Evolutionary conservation across 92 coral and sea anemone species (phyloP).

Genomic region (Heliopora coerulea): DNA sequence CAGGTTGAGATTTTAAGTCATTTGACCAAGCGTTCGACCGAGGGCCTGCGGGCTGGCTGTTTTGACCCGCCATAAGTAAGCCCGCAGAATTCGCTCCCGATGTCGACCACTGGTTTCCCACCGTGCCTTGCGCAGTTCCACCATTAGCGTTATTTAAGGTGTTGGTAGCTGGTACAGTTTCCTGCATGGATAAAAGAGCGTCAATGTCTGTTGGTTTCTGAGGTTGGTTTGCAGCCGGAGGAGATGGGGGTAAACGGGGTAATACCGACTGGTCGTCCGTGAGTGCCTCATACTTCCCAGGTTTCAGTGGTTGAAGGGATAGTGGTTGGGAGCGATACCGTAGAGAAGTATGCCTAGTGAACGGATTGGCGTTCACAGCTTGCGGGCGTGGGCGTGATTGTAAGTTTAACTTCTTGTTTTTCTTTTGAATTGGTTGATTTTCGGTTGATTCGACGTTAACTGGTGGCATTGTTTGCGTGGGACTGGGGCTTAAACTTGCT

Average conservation of each 20-base stretch:
- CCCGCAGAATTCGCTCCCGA: conserved; percentile 18
- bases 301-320: conserved; percentile 80
- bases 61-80: background rate
- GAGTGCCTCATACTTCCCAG: conserved; percentile 71
- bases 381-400: conserved; percentile 91
- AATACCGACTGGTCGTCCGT: conserved; percentile 64
- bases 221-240: conserved; percentile 58
- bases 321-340: conserved; percentile 92
- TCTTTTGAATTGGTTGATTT: conserved; percentile 58
- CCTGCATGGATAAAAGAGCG: conserved; percentile 17
- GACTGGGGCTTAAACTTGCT: conserved; percentile 41
- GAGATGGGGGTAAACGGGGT: conserved; percentile 75
- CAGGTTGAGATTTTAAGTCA: background rate
- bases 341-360: conserved; percentile 95
- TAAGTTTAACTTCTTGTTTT: conserved; percentile 81
- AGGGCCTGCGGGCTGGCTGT: background rate
- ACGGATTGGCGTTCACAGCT: conserved; percentile 87
- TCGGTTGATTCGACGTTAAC: conserved; percentile 23
- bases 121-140: background rate
- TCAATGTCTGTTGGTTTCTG: conserved; percentile 30
- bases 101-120: background rate
- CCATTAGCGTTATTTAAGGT: conserved; percentile 3
- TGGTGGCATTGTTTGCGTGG: conserved; percentile 37
- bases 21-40: conserved; percentile 31
- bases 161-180: background rate